These are phyloP conservation scores for Archips crataeganus DNA, from an alignment of 2,888 invertebrate species.

Conservation along the genomic window DNA sequence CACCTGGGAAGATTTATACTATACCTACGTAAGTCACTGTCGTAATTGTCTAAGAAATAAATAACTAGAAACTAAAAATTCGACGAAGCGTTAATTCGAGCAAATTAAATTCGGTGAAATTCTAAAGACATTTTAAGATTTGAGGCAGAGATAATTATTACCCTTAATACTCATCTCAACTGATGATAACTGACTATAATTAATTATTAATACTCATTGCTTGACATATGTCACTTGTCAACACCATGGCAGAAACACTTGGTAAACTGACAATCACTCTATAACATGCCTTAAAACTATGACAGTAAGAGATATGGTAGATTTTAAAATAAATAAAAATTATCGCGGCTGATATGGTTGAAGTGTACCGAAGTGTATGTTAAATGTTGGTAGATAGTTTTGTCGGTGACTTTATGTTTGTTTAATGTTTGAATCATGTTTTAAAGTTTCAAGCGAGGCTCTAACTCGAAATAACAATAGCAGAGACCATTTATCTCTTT, in stretches of 20 bases:
- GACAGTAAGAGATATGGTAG: conserved; percentile 24
- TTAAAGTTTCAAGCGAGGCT: background rate
- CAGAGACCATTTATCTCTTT: no score
- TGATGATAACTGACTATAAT: conserved; percentile 63
- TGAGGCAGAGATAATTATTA: conserved; percentile 1
- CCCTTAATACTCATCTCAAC: conserved; percentile 41
- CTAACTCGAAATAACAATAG: no score
- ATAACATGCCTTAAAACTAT: conserved; percentile 20
- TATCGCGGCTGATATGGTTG: conserved; percentile 19
- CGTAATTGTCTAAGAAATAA: background rate
- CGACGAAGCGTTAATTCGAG: background rate
- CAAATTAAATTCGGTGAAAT: background rate
- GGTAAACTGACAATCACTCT: conserved; percentile 22
- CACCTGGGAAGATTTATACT: no score
- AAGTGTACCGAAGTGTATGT: conserved; percentile 37
- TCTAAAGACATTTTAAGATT: background rate
- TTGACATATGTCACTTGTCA: conserved; percentile 76
- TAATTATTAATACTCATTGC: conserved; percentile 69
- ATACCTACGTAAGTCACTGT: no score
- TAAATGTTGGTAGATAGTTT: conserved; percentile 26
- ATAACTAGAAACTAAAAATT: background rate
- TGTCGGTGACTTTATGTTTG: conserved; percentile 25
- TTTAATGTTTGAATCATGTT: conserved; percentile 16
- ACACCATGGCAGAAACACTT: conserved; percentile 33
- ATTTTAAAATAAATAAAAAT: conserved; percentile 38